phyloP scores from a whole-genome alignment of 2,888 invertebrate species.

The Oxycera nigricornis region DNA sequence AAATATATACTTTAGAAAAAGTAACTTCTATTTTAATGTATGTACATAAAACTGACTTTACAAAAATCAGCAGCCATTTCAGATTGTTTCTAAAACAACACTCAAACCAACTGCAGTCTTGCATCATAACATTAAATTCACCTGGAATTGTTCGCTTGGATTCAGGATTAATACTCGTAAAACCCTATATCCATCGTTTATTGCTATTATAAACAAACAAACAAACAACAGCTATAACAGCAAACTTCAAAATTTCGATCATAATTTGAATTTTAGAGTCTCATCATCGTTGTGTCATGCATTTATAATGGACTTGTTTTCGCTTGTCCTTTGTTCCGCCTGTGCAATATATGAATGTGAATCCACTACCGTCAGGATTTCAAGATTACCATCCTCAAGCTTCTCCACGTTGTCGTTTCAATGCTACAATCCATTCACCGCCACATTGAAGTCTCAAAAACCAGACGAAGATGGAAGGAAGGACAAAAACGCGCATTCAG shows the following conservation, averaged over 20 bases:
- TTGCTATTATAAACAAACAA: conserved; percentile 28
- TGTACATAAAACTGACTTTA: too few species aligned
- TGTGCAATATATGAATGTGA: conserved; percentile 19
- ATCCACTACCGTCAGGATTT: conserved; percentile 23
- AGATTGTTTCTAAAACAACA: too few species aligned
- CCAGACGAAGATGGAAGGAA: conserved; percentile 31
- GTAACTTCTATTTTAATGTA: too few species aligned
- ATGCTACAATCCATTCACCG: background rate
- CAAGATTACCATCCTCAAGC: conserved; percentile 27
- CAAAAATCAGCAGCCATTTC: too few species aligned
- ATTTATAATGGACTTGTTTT: conserved; percentile 35
- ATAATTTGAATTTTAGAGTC: conserved; percentile 36
- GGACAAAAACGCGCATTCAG: conserved; percentile 29
- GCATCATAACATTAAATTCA: background rate
- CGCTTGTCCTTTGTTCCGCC: conserved; percentile 29
- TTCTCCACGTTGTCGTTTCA: conserved; percentile 11
- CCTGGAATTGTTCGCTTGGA: background rate
- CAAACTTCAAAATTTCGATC: conserved; percentile 31
- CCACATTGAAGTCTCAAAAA: conserved; percentile 25
- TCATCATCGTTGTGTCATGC: conserved; percentile 39
- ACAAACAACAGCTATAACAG: conserved; percentile 32
- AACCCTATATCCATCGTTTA: conserved; percentile 19
- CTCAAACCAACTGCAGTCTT: too few species aligned
- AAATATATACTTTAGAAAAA: too few species aligned
- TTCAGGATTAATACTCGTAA: background rate